Conservation (phyloP, 2,113 vertebrate genomes). For the Cheilinus undulatus region DNA sequence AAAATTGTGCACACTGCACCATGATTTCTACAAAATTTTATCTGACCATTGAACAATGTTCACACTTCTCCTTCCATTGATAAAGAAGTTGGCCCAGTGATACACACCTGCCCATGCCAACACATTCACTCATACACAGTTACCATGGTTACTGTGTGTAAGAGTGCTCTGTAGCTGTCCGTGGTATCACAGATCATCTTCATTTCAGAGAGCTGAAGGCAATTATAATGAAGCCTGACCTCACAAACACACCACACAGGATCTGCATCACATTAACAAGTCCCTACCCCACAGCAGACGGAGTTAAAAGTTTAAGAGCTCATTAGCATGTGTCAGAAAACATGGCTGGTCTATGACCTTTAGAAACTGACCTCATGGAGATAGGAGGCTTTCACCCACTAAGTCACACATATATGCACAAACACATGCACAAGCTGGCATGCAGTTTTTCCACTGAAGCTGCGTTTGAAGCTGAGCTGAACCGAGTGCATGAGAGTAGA, state of each 20-base stretch:
- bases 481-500: constrained; percentile 35
- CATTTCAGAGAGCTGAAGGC: constrained; percentile 37
- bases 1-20: too few relatives aligned
- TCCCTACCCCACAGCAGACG: too few relatives aligned
- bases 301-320: constrained; percentile 20
- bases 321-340: constrained; percentile 21
- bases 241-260: not conserved
- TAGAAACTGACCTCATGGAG: constrained; percentile 1
- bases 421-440: not conserved
- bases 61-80: not conserved
- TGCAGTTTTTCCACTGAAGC: too few relatives aligned
- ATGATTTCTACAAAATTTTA: too few relatives aligned
- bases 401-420: constrained; percentile 3
- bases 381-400: constrained; percentile 1
- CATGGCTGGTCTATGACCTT: constrained; percentile 1
- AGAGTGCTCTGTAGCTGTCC: constrained; percentile 18
- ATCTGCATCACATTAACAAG: not conserved
- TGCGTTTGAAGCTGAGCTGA: constrained; percentile 23
- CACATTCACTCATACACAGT: constrained; percentile 20
- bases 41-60: too few relatives aligned
- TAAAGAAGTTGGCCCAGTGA: not conserved
- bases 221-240: constrained; percentile 43
- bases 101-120: not conserved
- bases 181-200: constrained; percentile 47
- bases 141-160: constrained; percentile 54